These are phyloP conservation scores for Pangasius sanitwongsei DNA, from an alignment of 2,797 vertebrate species.

Conservation along the genomic window DNA sequence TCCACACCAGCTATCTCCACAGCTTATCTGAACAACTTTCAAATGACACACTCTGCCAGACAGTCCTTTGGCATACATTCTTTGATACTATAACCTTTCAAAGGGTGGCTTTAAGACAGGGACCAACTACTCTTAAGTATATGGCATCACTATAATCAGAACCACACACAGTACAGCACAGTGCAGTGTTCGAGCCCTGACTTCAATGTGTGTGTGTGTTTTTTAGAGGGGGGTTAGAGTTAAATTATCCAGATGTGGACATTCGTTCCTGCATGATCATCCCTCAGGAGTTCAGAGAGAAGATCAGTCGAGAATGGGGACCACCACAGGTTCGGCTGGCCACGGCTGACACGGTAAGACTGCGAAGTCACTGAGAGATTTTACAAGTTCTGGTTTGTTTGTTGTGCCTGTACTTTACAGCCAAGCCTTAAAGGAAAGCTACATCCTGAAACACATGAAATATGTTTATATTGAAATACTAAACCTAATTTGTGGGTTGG, in stretches of 20 bases:
- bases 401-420: too few species aligned
- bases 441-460: background rate
- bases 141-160: background rate
- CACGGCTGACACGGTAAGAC: slow-evolving; percentile 66
- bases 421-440: background rate
- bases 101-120: background rate
- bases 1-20: background rate
- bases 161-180: background rate
- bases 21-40: slow-evolving; percentile 43
- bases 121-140: background rate
- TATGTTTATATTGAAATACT: background rate
- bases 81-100: slow-evolving; percentile 18
- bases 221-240: slow-evolving; percentile 67
- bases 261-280: slow-evolving; percentile 65
- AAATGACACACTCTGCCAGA: slow-evolving; percentile 13
- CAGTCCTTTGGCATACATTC: slow-evolving; percentile 24
- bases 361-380: background rate
- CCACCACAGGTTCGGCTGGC: slow-evolving; percentile 64
- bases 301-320: slow-evolving; percentile 68
- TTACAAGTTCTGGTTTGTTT: background rate
- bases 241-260: slow-evolving; percentile 69
- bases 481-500: background rate
- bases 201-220: background rate
- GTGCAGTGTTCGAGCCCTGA: background rate
- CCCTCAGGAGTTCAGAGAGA: slow-evolving; percentile 64